Percentiles rank a stretch among this genome's conserved stretches.
Evolutionary conservation across 2,888 invertebrate genomes (phyloP).

Genomic region (Phalera bucephala): DNA sequence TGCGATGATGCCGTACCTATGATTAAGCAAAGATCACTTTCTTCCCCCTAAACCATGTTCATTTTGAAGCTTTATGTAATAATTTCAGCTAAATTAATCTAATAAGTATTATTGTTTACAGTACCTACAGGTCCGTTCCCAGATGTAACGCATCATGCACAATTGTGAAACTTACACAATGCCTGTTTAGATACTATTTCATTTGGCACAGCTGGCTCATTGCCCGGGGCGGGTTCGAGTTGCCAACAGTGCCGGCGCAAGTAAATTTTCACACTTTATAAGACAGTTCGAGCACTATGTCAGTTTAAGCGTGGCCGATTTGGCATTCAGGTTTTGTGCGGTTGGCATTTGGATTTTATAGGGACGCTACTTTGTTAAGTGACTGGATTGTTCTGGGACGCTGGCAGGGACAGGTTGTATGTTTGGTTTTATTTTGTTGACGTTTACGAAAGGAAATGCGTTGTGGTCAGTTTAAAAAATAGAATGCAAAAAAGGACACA

Average conservation of each 20-base stretch:
- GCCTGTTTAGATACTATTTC: constrained; percentile 25
- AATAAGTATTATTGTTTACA: no score
- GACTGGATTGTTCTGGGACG: background rate
- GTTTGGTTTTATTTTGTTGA: background rate
- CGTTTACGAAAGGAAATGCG: no score
- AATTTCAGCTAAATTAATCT: no score
- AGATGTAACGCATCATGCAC: constrained; percentile 3
- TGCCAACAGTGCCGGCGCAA: constrained; percentile 23
- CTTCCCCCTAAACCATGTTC: no score
- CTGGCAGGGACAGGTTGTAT: background rate
- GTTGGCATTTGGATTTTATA: constrained; percentile 9
- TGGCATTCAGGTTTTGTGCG: constrained; percentile 16
- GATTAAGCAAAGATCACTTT: no score
- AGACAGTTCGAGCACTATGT: constrained; percentile 25
- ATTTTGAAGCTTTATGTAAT: no score
- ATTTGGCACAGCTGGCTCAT: constrained; percentile 25
- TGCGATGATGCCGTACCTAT: no score
- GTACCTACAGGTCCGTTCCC: background rate
- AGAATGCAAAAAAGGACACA: no score
- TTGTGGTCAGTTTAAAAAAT: no score
- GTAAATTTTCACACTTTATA: constrained; percentile 31
- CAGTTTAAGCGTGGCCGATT: constrained; percentile 17
- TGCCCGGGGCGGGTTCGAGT: constrained; percentile 15
- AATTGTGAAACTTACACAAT: constrained; percentile 10
- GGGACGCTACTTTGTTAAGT: constrained; percentile 1